phyloP scores from a whole-genome alignment of 2,797 vertebrate genomes.

The Mastacembelus armatus region DNA sequence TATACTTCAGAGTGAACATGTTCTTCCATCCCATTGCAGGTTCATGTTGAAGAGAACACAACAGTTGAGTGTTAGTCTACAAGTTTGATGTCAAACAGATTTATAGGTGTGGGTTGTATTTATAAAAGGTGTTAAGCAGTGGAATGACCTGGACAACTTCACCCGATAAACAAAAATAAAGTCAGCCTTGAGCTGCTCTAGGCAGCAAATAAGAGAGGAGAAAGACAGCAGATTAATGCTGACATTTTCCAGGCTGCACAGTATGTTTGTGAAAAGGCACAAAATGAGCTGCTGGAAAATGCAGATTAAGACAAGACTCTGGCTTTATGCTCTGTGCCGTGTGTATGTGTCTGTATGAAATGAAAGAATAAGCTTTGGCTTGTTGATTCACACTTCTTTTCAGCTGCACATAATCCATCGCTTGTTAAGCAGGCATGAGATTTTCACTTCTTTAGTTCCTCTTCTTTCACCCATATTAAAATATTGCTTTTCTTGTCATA shows the following conservation, averaged over 20 bases:
- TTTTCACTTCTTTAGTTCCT: conserved; percentile 31
- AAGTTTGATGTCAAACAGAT: conserved; percentile 13
- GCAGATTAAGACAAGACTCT: conserved; percentile 40
- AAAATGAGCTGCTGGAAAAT: conserved; percentile 46
- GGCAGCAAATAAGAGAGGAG: conserved; percentile 28
- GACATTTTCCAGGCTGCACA: conserved; percentile 21
- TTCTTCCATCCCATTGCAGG: background rate
- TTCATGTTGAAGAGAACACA: conserved; percentile 15
- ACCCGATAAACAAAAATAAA: conserved; percentile 37
- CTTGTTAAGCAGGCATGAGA: conserved; percentile 37
- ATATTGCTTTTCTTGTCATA: background rate
- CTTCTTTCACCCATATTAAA: conserved; percentile 14
- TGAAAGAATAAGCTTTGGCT: conserved; percentile 35
- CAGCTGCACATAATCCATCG: conserved; percentile 52
- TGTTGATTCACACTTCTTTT: conserved; percentile 45
- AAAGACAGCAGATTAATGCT: conserved; percentile 39
- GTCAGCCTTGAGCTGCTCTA: conserved; percentile 30
- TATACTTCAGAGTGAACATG: conserved; percentile 15
- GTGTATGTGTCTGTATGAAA: conserved; percentile 7
- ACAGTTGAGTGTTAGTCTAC: background rate
- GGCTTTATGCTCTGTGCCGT: conserved; percentile 3
- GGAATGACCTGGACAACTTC: conserved; percentile 16
- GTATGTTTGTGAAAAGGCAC: conserved; percentile 42
- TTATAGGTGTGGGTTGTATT: conserved; percentile 14
- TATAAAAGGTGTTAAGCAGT: conserved; percentile 20